A percentile compares a stretch with the other conserved stretches of the same genome.
phyloP scores from a whole-genome alignment of 2,113 vertebrate genomes.

The Hiodon alosoides region DNA sequence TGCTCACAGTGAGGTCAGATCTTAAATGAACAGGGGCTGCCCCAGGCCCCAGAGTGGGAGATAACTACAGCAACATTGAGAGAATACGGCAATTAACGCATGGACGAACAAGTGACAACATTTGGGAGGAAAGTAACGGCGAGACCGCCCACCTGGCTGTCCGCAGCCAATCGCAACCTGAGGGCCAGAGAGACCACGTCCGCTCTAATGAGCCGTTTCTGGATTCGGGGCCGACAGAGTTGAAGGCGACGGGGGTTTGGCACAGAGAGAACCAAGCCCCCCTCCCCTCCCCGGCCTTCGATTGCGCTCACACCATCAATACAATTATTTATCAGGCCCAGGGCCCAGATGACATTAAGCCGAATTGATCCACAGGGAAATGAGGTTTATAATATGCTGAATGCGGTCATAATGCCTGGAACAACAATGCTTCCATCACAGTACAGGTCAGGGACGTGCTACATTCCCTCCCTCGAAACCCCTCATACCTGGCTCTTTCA shows the following conservation, averaged over 20 bases:
- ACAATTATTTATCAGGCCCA: conserved; percentile 73
- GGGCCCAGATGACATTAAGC: conserved; percentile 67
- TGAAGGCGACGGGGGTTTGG: conserved; percentile 47
- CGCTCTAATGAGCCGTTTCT: conserved; percentile 69
- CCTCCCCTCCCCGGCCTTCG: conserved; percentile 37
- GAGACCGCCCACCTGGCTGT: conserved; percentile 39
- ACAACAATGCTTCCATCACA: conserved; percentile 41
- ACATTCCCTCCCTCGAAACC: conserved; percentile 27
- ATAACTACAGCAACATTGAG: too few species aligned
- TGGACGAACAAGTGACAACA: background rate
- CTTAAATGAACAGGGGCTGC: too few species aligned
- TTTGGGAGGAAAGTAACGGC: background rate
- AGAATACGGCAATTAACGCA: background rate
- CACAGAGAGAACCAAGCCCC: conserved; percentile 23
- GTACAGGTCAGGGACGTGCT: conserved; percentile 24
- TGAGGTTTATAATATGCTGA: conserved; percentile 65
- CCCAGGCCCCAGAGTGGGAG: too few species aligned
- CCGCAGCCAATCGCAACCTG: conserved; percentile 43
- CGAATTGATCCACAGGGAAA: conserved; percentile 73
- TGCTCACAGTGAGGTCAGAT: too few species aligned
- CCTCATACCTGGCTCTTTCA: conserved; percentile 4
- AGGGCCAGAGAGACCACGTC: conserved; percentile 53
- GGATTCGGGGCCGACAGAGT: conserved; percentile 64
- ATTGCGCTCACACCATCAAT: conserved; percentile 73
- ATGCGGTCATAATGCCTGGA: conserved; percentile 57